phyloP scores from a whole-genome alignment of 2,888 invertebrate species.

The Frankliniella intonsa region DNA sequence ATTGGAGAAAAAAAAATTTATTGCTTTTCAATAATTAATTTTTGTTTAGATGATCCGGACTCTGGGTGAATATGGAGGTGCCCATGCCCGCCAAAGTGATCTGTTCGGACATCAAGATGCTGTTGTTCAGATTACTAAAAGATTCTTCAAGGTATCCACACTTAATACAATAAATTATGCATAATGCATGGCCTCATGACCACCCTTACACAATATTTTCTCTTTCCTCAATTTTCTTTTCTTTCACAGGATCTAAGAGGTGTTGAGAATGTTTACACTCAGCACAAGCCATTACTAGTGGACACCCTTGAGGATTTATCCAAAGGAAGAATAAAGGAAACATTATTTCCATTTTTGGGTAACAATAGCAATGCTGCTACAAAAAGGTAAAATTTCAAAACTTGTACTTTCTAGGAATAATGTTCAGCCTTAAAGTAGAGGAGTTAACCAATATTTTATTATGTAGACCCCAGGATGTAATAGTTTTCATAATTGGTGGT shows the following conservation, averaged over 20 bases:
- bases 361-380: slow-evolving; percentile 45
- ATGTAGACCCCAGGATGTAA: slow-evolving; percentile 79
- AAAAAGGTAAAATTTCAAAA: slow-evolving; percentile 44
- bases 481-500: slow-evolving; percentile 95
- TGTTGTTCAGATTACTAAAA: slow-evolving; percentile 85
- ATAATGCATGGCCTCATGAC: no score
- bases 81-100: slow-evolving; percentile 74
- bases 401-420: neutral
- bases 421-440: neutral
- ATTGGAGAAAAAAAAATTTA: slow-evolving; percentile 25
- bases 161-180: neutral
- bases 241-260: slow-evolving; percentile 71
- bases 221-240: neutral
- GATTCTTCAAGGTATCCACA: slow-evolving; percentile 66
- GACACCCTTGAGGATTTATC: slow-evolving; percentile 85
- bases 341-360: slow-evolving; percentile 77
- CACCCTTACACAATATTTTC: no score
- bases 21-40: slow-evolving; percentile 44
- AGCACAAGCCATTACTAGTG: slow-evolving; percentile 89
- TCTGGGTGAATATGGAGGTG: slow-evolving; percentile 79
- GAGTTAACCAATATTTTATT: neutral
- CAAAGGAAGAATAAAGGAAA: slow-evolving; percentile 84
- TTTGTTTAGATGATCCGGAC: slow-evolving; percentile 54
- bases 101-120: slow-evolving; percentile 76
- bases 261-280: slow-evolving; percentile 98